These are phyloP conservation scores for Neotoma lepida DNA, from an alignment of 2,113 vertebrate species.

Conservation along the genomic window DNA sequence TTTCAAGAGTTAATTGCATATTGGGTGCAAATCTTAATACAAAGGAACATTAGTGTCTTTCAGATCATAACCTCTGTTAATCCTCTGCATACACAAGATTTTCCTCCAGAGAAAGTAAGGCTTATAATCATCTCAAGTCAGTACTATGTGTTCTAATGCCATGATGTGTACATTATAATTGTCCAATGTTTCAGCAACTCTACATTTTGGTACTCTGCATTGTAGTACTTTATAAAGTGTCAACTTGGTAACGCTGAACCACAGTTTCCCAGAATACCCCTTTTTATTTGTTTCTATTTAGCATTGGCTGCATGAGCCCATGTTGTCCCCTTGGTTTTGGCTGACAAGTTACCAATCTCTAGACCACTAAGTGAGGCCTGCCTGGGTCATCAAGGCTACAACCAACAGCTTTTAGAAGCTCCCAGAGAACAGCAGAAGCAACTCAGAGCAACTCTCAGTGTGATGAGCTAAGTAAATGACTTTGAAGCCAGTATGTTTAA, in stretches of 20 bases:
- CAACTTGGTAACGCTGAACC: not conserved
- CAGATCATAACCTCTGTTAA: not conserved
- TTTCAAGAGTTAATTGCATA: not conserved
- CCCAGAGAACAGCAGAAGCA: not conserved
- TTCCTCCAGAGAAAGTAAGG: not conserved
- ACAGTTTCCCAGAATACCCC: not conserved
- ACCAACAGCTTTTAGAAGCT: not conserved
- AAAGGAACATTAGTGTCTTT: not conserved
- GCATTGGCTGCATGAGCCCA: not conserved
- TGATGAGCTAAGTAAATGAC: not conserved
- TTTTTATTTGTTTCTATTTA: slow-evolving; percentile 26
- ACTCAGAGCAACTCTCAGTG: not conserved
- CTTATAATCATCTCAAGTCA: not conserved
- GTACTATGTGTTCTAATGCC: not conserved
- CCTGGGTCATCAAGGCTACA: not conserved
- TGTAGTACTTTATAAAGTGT: not conserved
- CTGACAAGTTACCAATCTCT: not conserved
- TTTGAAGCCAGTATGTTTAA: not conserved
- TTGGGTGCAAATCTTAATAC: not conserved
- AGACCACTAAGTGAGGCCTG: not conserved
- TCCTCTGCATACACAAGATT: not conserved
- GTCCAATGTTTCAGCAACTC: not conserved
- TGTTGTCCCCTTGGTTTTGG: not conserved
- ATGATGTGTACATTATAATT: not conserved
- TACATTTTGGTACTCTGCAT: not conserved